Base-by-base conservation (phyloP, 2,888 invertebrate genomes). In the Clitarchus hookeri region DNA sequence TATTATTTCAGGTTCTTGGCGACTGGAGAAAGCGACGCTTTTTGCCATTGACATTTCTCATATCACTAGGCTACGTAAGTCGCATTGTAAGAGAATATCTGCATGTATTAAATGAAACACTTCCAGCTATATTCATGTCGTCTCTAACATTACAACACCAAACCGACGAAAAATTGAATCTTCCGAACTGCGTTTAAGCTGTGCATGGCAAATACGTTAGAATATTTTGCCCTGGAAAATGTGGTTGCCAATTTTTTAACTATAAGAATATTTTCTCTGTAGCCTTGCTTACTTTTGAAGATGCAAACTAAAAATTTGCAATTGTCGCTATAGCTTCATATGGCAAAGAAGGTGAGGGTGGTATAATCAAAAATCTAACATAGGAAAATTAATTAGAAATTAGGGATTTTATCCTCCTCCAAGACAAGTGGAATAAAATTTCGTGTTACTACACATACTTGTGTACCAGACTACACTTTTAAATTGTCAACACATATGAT, bases 401-500 rank as follows among this genome's bases (percentile, higher is more conserved):
- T 0, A 79, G 4, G 12, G n/a, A 79, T 79, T 79, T n/a, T 79
- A n/a, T n/a, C 79, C 79, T 79, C 79, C 79, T 79, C 79, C 79
- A 79, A 19, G n/a, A 27, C 79, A 79, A 79, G 23, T 79, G 79
- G 79, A n/a, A n/a, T 4, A 79, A 79, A 79, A n/a, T 36, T 44
- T 12, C 9, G 82, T 82, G 12, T 82, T 82, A 82, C 26, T 23
- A n/a, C n/a, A n/a, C n/a, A n/a, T n/a, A 82, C 8, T 6, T 82
- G 12, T 82, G 82, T 27, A 82, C 0, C 2, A 82, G 27, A 82
- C 23, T 36, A 27, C n/a, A 36, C 82, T 11, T 82, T 82, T 6
- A 82, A 82, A 23, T 26, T 82, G 82, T 82, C 82, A 82, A 82
- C 27, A 82, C 36, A 82, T 36, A 19, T 27, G 36, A 82, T 82